A percentile compares a stretch with the other conserved stretches of the same genome.
Evolutionary conservation across 2,113 vertebrate genomes (phyloP).

Genomic region (Pandion haliaetus): DNA sequence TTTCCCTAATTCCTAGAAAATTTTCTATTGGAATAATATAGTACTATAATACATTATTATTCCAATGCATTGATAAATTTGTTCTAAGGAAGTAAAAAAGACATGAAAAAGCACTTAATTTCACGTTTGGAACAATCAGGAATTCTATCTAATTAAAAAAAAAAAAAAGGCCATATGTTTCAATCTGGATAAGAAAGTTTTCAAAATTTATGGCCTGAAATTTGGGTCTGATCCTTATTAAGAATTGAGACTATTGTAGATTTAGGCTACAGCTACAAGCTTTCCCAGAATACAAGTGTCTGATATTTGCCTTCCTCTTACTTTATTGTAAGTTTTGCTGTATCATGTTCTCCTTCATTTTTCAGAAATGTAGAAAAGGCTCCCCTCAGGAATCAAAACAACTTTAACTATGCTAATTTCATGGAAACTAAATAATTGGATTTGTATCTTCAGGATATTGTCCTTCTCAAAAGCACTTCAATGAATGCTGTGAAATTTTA

Average conservation of each 20-base stretch:
- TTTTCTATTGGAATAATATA: background rate
- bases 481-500: slow-evolving; percentile 29
- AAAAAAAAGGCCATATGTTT: background rate
- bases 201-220: background rate
- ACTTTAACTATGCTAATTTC: slow-evolving; percentile 50
- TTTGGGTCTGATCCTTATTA: background rate
- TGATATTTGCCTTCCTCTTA: background rate
- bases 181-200: background rate
- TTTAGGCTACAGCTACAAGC: background rate
- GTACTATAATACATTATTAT: background rate
- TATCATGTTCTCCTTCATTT: background rate
- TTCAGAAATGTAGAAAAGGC: background rate
- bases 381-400: background rate
- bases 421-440: slow-evolving; percentile 23
- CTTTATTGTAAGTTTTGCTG: background rate
- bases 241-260: background rate
- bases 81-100: background rate
- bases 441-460: slow-evolving; percentile 32
- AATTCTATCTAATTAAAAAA: background rate
- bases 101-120: background rate
- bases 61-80: background rate
- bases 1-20: background rate
- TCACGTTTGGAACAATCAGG: background rate
- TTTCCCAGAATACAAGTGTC: background rate
- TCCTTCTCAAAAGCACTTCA: slow-evolving; percentile 27